Conservation (phyloP, 2,113 vertebrate genomes). For the Balaeniceps rex region DNA sequence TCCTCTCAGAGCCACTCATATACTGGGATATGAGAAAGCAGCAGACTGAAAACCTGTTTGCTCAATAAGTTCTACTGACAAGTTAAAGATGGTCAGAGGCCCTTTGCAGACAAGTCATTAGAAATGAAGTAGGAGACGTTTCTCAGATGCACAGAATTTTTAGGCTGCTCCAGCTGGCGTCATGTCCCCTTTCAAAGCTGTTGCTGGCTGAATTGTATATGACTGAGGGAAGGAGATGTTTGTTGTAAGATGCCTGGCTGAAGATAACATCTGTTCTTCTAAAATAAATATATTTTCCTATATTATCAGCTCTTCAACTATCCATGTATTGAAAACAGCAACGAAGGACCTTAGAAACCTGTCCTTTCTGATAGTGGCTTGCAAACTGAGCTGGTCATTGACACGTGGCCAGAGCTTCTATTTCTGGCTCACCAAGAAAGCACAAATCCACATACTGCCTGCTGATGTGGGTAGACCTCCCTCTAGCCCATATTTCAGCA, state of each 20-base stretch:
- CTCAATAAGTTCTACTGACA: not conserved
- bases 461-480: not conserved
- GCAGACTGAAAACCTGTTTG: not conserved
- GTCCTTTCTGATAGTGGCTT: not conserved
- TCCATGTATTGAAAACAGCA: not conserved
- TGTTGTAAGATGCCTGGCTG: not conserved
- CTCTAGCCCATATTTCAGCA: not conserved
- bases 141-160: not conserved
- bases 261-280: not conserved
- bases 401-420: not conserved
- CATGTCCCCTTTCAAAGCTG: not conserved
- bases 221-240: not conserved
- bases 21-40: not conserved
- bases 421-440: not conserved
- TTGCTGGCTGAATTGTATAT: not conserved
- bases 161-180: not conserved
- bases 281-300: not conserved
- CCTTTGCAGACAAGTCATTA: not conserved
- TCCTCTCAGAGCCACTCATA: not conserved
- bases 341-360: not conserved
- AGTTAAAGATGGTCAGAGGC: not conserved
- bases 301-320: not conserved
- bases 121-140: not conserved
- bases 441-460: not conserved
- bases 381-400: not conserved